Conservation (phyloP, 2,113 vertebrate genomes). For the Halichoerus grypus region DNA sequence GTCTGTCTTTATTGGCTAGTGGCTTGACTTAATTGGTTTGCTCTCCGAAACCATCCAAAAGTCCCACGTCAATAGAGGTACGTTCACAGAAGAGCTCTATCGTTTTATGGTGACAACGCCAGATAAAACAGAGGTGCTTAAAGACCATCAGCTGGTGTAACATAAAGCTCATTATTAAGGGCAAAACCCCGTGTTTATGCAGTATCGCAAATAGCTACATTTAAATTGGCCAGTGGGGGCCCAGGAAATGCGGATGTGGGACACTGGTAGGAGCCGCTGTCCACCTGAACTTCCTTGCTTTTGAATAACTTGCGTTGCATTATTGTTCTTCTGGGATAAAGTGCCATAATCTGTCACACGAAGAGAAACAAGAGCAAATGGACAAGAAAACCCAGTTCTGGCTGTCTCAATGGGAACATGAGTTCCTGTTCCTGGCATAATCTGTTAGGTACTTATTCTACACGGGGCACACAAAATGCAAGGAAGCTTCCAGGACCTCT, state of each 20-base stretch:
- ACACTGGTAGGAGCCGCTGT: neutral
- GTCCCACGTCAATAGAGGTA: conserved; percentile 3
- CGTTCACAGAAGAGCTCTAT: conserved; percentile 1
- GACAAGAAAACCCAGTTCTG: neutral
- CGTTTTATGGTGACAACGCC: conserved; percentile 19
- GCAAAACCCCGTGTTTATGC: neutral
- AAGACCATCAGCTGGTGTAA: conserved; percentile 58
- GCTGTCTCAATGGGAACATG: neutral
- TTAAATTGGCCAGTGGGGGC: neutral
- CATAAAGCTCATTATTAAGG: conserved; percentile 55
- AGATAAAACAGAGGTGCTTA: conserved; percentile 57
- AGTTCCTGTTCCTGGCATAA: neutral
- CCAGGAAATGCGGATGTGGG: neutral
- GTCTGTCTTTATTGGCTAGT: conserved; percentile 4
- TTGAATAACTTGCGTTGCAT: rapidly evolving
- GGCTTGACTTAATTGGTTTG: conserved; percentile 59
- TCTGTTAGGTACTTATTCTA: neutral
- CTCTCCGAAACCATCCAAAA: neutral
- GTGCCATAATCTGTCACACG: neutral
- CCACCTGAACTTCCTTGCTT: neutral
- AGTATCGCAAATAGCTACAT: neutral
- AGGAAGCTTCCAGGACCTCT: neutral
- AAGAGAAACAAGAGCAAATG: conserved; percentile 10
- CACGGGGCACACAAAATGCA: too few species aligned
- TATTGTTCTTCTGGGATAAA: neutral